These are phyloP conservation scores for Chinchilla lanigera DNA, from an alignment of 2,113 vertebrate genomes.

Conservation along the genomic window DNA sequence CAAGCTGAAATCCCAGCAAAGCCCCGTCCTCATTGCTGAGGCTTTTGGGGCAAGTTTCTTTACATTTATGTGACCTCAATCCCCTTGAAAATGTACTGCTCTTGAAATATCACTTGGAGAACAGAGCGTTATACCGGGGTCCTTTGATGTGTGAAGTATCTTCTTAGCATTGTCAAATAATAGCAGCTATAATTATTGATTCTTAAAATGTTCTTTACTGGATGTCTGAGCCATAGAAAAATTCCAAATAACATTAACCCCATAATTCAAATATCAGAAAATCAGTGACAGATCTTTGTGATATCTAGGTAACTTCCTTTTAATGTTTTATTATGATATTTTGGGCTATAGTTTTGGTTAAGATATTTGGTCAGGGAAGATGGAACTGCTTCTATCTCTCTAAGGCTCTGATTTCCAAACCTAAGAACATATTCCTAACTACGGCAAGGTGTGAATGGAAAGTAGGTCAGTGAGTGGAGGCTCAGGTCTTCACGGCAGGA, in stretches of 20 bases:
- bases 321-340: neutral
- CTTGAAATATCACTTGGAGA: neutral
- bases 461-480: neutral
- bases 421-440: neutral
- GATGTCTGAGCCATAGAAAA: neutral
- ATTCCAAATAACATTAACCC: neutral
- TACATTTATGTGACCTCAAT: too few relatives aligned
- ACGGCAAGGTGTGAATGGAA: fast-evolving
- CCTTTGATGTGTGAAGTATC: neutral
- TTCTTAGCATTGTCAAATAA: neutral
- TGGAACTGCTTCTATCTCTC: neutral
- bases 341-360: neutral
- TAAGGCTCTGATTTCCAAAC: neutral
- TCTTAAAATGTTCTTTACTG: neutral
- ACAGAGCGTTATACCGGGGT: fast-evolving
- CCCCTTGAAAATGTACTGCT: neutral
- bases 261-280: neutral
- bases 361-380: neutral
- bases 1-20: neutral
- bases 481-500: neutral
- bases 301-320: neutral
- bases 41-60: neutral
- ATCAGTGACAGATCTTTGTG: neutral
- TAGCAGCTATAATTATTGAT: too few relatives aligned
- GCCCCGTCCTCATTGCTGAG: neutral